Base-by-base conservation (phyloP, 2,797 vertebrate genomes). In the Anas capensis region DNA sequence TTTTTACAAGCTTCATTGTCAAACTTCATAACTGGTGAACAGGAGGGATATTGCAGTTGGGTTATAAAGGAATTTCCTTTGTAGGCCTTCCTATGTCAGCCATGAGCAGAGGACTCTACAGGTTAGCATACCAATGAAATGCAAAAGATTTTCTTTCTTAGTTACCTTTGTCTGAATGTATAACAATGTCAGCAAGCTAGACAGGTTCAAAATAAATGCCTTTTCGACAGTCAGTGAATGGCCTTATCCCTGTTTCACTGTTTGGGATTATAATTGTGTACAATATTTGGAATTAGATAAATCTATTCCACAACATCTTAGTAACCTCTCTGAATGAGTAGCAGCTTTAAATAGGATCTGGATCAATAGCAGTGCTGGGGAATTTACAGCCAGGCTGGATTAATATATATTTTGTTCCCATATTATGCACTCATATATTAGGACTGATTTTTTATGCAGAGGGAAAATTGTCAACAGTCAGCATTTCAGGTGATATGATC, bases 341-440 rank as follows among this genome's bases (percentile, higher is more conserved):
- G 88, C 69, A 85, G 91, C 79, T 91, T 87, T 91, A 90, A 91
- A 65, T 26, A 64, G 14, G 58, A 75, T 76, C 78, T 58, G 58
- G 54, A 90, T 92, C 66, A 78, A 88, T 11, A 64, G 51, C 38
- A 76, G 54, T 31, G 71, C 80, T 66, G n/a, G 34, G 24, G 24
- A 80, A 82, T 80, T 88, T 94, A 57, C 36, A 49, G 83, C 17
- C 77, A 82, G 86, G 75, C 82, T 84, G 42, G 77, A 96, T 70
- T 71, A 88, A 88, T 82, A 80, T 69, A 20, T 71, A 81, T 93
- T 95, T 94, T 31, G 34, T 90, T 97, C 68, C 91, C 76, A 83
- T 94, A 72, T 71, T 86, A 83, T 70, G 27, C 48, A 33, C 61
- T 92, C n/a, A 29, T 65, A 23, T 61, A 20, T 20, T 60, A 57